Evolutionary conservation across 2,797 vertebrate species (phyloP), one percentile per base, ranked within the genome.

Genomic region (Pseudochromis fuscus): DNA sequence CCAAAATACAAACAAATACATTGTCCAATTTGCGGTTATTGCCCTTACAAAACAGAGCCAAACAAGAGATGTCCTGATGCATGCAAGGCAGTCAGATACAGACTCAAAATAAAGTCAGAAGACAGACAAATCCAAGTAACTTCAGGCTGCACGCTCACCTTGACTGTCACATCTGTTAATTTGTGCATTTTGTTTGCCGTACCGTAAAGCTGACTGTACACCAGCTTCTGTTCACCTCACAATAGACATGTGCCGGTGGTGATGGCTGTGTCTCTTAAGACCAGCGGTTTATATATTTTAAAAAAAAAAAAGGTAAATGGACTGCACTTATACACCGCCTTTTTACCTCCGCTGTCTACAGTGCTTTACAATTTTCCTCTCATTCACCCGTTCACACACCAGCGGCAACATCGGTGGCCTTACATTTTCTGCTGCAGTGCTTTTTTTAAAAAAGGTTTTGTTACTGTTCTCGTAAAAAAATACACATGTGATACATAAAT

Each of bases 151-250:
- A 21, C 15, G 37, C 52, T 77, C 55, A 48, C 73, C 19, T 68
- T 79, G 72, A 80, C 83, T 65, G 72, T 45, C 33, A 67, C 73
- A 75, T 85, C 75, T 86, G 67, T 75, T 79, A 25, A 37, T 55
- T 65, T 60, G 35, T 78, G 8, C 30, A 37, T 77, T 31, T 52
- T 27, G 42, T 33, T 52, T 8, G 9, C 40, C 67, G 67, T 60
- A 19, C 31, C 45, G 23, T 45, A 23, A 38, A 27, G 6, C 53
- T 28, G 38, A 68, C 15, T 31, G 7, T 37, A 21, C 16, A 30
- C 19, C 21, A n/a, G 12, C 15, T 44, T 77, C 42, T 69, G 16
- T 58, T 77, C 35, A 59, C 21, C 52, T 40, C 46, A 50, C 30
- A 78, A 25, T 51, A 72, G 38, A 70, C 11, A 2, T 53, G 45